Base-by-base conservation (phyloP, 2,888 invertebrate species). In the Xanthostigma xanthostigma region DNA sequence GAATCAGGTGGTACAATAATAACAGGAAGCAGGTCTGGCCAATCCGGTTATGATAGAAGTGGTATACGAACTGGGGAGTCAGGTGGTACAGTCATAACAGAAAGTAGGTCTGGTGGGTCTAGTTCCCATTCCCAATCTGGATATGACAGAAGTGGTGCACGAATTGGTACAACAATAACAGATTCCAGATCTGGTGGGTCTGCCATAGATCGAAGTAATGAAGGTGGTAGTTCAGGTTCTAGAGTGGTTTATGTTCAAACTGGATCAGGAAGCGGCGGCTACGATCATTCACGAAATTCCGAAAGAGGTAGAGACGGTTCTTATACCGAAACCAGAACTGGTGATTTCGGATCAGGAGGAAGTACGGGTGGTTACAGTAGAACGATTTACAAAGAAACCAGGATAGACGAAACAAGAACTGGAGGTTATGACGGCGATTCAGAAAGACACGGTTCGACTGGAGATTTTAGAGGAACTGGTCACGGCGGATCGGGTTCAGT, bases 51-150 rank as follows among this genome's bases (percentile, higher is more conserved):
- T 34, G 44, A 40, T 38, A 50, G 46, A 37, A 50, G 51, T 43
- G 54, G 54, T 33, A 53, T 53, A 13, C 50, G 50, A 44, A 50
- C 50, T 9, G 45, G 50, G 11, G 52, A 53, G 39, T 53, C 51
- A 9, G 41, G 51, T 2, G 52, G 52, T 12, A 54, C 45, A 48
- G 55, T 49, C 14, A 44, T 17, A 55, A 59, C 14, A 45, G 55
- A 14, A 51, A 49, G 41, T 53, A 53, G 34, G 27, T 43, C 10
- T 49, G 27, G n/a, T 49, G 54, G 43, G 14, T 37, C 44, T 14
- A 43, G 41, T 37, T 51, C 46, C 45, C 44, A 47, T 34, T 46
- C 44, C 11, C 36, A 37, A 41, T 50, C 46, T n/a, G 48, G 38
- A 41, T 52, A 53, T 34, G 44, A 38, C 41, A 50, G 46, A 37